These are phyloP conservation scores for Psilanteris sp. DNA, from an alignment of 1,140 invertebrate species.

Conservation along the genomic window DNA sequence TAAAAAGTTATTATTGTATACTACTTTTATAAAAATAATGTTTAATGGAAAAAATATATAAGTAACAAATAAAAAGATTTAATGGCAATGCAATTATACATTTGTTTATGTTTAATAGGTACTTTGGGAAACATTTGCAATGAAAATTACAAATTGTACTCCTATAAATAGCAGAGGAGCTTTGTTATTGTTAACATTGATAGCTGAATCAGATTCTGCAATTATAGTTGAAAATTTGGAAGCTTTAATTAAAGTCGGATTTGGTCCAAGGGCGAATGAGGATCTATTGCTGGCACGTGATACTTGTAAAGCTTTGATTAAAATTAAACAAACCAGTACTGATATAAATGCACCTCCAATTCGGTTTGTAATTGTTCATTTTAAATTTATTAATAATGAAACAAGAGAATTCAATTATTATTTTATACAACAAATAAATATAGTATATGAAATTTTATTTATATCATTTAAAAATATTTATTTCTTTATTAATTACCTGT, in stretches of 20 bases:
- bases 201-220: constrained; percentile 80
- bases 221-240: constrained; percentile 83
- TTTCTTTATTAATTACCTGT: too few species aligned
- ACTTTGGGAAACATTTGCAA: constrained; percentile 90
- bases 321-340: constrained; percentile 73
- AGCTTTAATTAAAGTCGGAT: constrained; percentile 81
- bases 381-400: too few species aligned
- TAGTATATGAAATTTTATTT: too few species aligned
- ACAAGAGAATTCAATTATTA: too few species aligned
- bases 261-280: constrained; percentile 78
- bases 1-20: too few species aligned
- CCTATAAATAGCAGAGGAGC: constrained; percentile 85
- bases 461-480: too few species aligned
- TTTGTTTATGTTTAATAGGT: constrained; percentile 81
- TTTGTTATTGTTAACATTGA: constrained; percentile 87
- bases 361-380: constrained; percentile 67
- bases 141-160: constrained; percentile 86
- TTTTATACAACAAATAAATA: too few species aligned
- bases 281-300: constrained; percentile 82
- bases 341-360: constrained; percentile 64
- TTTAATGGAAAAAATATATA: too few species aligned
- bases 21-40: too few species aligned
- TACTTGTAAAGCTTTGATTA: constrained; percentile 82
- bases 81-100: too few species aligned
- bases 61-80: too few species aligned